Conservation (phyloP, 2,797 vertebrate genomes). For the Sebastiscus tertius region DNA sequence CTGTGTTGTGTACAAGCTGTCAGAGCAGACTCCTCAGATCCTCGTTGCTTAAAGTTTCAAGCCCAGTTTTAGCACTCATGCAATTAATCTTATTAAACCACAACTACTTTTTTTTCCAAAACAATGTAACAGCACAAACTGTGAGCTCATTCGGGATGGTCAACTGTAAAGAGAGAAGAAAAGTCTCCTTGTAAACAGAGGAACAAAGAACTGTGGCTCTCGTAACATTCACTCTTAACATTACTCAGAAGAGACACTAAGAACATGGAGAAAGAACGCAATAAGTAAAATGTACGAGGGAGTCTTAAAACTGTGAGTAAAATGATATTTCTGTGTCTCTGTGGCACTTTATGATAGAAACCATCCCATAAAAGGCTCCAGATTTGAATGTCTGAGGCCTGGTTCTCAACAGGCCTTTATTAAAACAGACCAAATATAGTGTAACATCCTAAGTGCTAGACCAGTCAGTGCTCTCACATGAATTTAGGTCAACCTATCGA, state of each 20-base stretch:
- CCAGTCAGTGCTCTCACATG: constrained; percentile 29
- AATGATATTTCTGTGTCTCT: background rate
- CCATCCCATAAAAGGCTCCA: background rate
- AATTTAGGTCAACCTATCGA: constrained; percentile 51
- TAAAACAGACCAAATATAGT: constrained; percentile 38
- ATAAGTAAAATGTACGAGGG: background rate
- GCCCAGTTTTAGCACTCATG: constrained; percentile 9
- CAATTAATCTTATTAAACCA: constrained; percentile 54
- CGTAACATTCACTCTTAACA: constrained; percentile 36
- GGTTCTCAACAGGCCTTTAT: constrained; percentile 6
- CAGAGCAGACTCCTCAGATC: background rate
- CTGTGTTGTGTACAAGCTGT: too few relatives aligned
- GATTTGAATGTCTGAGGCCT: background rate
- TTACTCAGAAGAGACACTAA: background rate
- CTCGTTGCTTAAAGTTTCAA: background rate
- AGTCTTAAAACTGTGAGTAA: background rate
- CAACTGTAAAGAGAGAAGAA: constrained; percentile 50
- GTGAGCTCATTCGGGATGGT: constrained; percentile 52
- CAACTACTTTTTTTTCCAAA: constrained; percentile 37
- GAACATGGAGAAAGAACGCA: background rate
- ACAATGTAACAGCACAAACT: constrained; percentile 47
- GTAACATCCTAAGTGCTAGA: constrained; percentile 19
- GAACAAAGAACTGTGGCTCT: constrained; percentile 50
- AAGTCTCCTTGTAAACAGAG: constrained; percentile 56
- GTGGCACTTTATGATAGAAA: background rate